phyloP scores from a whole-genome alignment of 2,888 invertebrate genomes.

The Spatulosminthurus flaviceps region DNA sequence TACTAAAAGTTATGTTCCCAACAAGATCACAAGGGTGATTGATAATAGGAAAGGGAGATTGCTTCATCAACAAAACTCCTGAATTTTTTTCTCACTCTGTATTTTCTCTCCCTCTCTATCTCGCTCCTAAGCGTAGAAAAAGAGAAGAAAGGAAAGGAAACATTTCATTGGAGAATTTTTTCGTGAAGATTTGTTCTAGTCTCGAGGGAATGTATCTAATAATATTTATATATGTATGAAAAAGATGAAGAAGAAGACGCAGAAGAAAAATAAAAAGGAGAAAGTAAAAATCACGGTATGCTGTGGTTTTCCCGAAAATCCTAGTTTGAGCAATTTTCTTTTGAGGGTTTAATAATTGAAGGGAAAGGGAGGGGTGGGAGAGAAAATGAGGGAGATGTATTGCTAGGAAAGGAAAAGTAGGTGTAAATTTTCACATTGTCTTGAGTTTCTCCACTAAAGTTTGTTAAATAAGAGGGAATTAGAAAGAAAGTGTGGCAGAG shows the following conservation, averaged over 20 bases:
- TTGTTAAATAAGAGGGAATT: constrained; percentile 28
- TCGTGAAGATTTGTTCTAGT: not conserved
- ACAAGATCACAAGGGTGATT: too few species aligned
- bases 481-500: constrained; percentile 33
- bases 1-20: too few species aligned
- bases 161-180: not conserved
- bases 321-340: too few species aligned
- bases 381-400: not conserved
- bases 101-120: not conserved
- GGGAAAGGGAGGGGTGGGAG: not conserved
- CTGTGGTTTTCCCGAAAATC: too few species aligned
- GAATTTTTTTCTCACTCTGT: not conserved
- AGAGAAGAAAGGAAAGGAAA: not conserved
- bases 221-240: too few species aligned
- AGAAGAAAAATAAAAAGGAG: too few species aligned
- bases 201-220: too few species aligned
- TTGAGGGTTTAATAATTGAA: too few species aligned
- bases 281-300: too few species aligned
- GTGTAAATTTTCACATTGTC: not conserved
- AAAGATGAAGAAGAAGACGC: too few species aligned
- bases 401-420: not conserved
- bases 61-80: not conserved
- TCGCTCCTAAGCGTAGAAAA: not conserved
- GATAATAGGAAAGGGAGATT: too few species aligned
- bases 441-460: not conserved